Evolutionary conservation across 2,113 vertebrate genomes (phyloP).

Genomic region (Engraulis encrasicolus): DNA sequence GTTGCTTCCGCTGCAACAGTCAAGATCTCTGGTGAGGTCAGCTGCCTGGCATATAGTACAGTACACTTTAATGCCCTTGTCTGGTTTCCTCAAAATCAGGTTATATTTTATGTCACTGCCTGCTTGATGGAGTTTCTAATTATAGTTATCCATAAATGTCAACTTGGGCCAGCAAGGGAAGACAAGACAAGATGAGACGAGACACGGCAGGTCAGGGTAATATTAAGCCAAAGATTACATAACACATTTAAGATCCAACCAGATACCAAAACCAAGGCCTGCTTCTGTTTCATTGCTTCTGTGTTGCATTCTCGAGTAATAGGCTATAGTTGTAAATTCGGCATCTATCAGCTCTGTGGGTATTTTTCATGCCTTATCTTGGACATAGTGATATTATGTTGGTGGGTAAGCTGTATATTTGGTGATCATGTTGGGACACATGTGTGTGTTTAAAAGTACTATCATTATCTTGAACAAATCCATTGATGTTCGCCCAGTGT

Average conservation of each 20-base stretch:
- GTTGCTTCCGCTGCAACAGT: neutral
- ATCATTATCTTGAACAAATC: no score
- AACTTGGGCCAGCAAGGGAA: neutral
- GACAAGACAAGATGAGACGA: neutral
- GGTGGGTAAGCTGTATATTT: no score
- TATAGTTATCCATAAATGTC: neutral
- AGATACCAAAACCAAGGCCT: neutral
- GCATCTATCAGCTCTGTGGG: neutral
- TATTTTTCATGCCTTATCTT: neutral
- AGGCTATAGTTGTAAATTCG: no score
- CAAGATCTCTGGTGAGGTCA: no score
- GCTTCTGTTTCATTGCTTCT: neutral
- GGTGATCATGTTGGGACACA: no score
- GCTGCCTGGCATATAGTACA: neutral
- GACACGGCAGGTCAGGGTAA: no score
- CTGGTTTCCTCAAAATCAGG: neutral
- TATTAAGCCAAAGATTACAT: neutral
- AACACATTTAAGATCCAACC: neutral
- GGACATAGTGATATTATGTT: no score
- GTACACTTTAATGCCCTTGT: neutral
- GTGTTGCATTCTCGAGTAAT: neutral
- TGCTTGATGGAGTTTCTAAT: neutral
- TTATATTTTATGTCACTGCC: neutral
- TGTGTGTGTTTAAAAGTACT: no score
- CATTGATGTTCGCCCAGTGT: no score